Evolutionary conservation across 1,140 invertebrate species (phyloP).

Genomic region (Callitettix versicolor): DNA sequence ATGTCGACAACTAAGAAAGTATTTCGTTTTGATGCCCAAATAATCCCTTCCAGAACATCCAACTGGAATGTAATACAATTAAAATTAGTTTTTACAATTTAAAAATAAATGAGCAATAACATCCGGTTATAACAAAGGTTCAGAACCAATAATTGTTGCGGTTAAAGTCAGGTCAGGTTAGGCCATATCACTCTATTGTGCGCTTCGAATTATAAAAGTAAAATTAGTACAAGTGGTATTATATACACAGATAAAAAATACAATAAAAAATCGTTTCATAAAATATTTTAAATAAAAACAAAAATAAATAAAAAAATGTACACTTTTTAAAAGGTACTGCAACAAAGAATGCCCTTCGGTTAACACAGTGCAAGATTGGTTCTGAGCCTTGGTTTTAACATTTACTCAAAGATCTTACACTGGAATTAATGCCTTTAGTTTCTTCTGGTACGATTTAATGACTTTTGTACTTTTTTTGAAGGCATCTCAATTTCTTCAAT

Average conservation of each 20-base stretch:
- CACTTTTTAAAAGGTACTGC: no score
- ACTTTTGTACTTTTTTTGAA: conserved; percentile 13
- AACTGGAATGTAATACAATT: conserved; percentile 15
- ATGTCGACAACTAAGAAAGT: background rate
- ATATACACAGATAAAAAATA: no score
- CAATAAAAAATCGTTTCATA: no score
- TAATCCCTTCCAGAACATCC: conserved; percentile 19
- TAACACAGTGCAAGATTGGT: background rate
- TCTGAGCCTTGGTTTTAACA: conserved; percentile 6
- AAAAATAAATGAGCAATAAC: conserved; percentile 16
- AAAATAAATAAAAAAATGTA: no score
- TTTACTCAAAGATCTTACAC: conserved; percentile 10
- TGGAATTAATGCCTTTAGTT: conserved; percentile 12
- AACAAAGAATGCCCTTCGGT: no score
- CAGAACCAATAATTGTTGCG: conserved; percentile 11
- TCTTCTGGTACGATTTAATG: conserved; percentile 5
- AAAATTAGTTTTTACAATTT: conserved; percentile 5
- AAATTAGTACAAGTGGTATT: no score
- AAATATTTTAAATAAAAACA: no score
- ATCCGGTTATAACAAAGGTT: background rate
- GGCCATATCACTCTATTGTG: no score
- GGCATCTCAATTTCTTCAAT: background rate
- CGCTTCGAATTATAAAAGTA: no score
- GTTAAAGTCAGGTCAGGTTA: no score
- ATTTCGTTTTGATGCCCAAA: conserved; percentile 19